Evolutionary conservation across 2,888 invertebrate genomes (phyloP), one percentile per base, ranked within the genome.

Genomic region (Parochlus steinenii): DNA sequence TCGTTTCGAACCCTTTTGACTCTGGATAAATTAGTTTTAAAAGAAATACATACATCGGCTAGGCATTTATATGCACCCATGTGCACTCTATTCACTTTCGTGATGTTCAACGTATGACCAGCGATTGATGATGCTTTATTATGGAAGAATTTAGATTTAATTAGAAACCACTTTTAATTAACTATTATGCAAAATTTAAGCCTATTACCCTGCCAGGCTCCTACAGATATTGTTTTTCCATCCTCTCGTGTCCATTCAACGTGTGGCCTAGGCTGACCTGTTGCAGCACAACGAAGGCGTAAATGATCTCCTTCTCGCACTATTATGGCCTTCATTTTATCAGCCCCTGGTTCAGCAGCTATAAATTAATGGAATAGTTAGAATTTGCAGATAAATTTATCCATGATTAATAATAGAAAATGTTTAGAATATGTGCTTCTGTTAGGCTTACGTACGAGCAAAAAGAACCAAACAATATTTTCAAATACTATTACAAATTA

Each of bases 301-400:
- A 89, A 67, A 32, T 83, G 78, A 39, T 79, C 78, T 0, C 79
- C 76, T 58, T 89, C 89, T 20, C 72, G 67, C 2, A 85, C 80
- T 36, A 80, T 69, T 32, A 83, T 68, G 6, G 75, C 65, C 14
- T 67, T 63, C 34, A 27, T 18, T 16, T 33, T 33, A 19, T 18
- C 27, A 8, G 31, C n/a, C 11, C 31, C 31, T 7, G n/a, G n/a
- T n/a, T n/a, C n/a, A n/a, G n/a, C n/a, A n/a, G n/a, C n/a, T n/a
- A n/a, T n/a, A n/a, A n/a, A n/a, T n/a, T n/a, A n/a, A n/a, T n/a
- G n/a, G n/a, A n/a, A n/a, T n/a, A n/a, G 20, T 18, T 18, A 12
- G 6, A 31, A 31, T 23, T 22, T 23, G 5, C 10, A 23, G 23
- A n/a, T 10, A 23, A 15, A 31, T 31, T 31, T 31, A 31, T 20